Percentiles rank a stretch among this genome's conserved stretches.
Evolutionary conservation across 2,113 vertebrate genomes (phyloP).

Genomic region (Electrona antarctica): DNA sequence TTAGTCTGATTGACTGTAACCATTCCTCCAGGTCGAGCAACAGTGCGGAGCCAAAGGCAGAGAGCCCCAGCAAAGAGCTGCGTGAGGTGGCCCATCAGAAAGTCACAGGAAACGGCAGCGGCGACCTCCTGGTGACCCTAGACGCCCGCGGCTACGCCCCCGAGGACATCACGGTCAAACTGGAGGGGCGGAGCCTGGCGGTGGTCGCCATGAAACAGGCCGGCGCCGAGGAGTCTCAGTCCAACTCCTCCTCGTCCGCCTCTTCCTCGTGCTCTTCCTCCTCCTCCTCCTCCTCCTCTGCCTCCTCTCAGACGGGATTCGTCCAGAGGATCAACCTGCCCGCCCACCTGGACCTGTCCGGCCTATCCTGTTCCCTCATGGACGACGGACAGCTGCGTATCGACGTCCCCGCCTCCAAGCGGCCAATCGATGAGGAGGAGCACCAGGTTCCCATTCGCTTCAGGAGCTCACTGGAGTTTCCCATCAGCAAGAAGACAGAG

Average conservation of each 20-base stretch:
- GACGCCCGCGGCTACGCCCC: slow-evolving; percentile 75
- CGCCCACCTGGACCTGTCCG: slow-evolving; percentile 69
- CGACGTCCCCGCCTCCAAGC: slow-evolving; percentile 60
- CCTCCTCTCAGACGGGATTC: slow-evolving; percentile 60
- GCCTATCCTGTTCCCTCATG: slow-evolving; percentile 75
- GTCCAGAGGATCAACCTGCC: slow-evolving; percentile 69
- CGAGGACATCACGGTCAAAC: slow-evolving; percentile 74
- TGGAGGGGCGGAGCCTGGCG: slow-evolving; percentile 71
- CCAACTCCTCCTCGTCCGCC: slow-evolving; percentile 44
- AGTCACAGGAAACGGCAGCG: slow-evolving; percentile 26
- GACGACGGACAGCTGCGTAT: slow-evolving; percentile 74
- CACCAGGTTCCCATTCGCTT: slow-evolving; percentile 59
- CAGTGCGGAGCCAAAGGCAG: slow-evolving; percentile 28
- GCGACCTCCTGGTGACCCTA: slow-evolving; percentile 69
- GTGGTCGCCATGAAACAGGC: slow-evolving; percentile 70
- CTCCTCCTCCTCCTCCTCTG: slow-evolving; percentile 29
- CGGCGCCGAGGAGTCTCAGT: slow-evolving; percentile 53
- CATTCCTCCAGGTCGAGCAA: slow-evolving; percentile 33
- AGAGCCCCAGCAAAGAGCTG: slow-evolving; percentile 22
- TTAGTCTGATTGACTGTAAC: slow-evolving; percentile 10
- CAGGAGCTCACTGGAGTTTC: slow-evolving; percentile 75
- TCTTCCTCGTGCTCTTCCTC: slow-evolving; percentile 31
- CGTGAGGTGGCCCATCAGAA: slow-evolving; percentile 6
- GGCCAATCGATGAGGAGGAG: slow-evolving; percentile 57
- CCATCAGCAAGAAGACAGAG: slow-evolving; percentile 56